Evolutionary conservation across 2,797 vertebrate species (phyloP).

Genomic region (Argya squamiceps): DNA sequence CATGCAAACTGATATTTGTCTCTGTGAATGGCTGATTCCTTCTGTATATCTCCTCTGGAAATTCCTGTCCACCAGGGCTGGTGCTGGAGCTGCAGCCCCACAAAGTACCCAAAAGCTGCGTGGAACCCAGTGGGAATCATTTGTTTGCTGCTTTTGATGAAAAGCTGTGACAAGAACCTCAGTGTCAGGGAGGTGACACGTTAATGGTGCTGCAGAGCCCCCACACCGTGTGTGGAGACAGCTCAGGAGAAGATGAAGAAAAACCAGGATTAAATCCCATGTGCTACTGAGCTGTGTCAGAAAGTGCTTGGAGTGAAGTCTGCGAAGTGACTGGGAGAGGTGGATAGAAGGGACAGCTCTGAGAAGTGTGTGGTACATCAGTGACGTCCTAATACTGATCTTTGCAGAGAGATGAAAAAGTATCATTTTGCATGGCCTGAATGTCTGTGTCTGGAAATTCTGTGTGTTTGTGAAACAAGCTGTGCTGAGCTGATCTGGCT

Average conservation of each 20-base stretch:
- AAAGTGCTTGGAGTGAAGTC: accelerated
- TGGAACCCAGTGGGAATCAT: neutral
- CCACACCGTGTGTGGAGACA: neutral
- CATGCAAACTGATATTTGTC: neutral
- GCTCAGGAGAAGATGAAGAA: neutral
- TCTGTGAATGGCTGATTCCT: neutral
- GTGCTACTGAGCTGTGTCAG: accelerated
- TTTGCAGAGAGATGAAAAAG: neutral
- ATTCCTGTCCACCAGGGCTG: neutral
- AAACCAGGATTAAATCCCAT: neutral
- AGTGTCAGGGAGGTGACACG: neutral
- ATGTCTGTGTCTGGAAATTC: neutral
- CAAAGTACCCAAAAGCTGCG: neutral
- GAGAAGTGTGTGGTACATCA: accelerated
- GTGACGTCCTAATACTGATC: neutral
- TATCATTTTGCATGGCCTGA: neutral
- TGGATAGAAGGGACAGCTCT: neutral
- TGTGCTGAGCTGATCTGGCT: neutral
- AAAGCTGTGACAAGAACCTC: neutral
- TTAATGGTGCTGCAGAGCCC: neutral
- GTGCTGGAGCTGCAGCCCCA: neutral
- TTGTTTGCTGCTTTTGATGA: too few species aligned
- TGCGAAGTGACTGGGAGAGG: neutral
- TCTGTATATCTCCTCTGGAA: neutral
- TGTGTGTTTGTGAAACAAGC: accelerated